Conservation (phyloP, 2,113 vertebrate genomes). For the Quiscalus mexicanus region DNA sequence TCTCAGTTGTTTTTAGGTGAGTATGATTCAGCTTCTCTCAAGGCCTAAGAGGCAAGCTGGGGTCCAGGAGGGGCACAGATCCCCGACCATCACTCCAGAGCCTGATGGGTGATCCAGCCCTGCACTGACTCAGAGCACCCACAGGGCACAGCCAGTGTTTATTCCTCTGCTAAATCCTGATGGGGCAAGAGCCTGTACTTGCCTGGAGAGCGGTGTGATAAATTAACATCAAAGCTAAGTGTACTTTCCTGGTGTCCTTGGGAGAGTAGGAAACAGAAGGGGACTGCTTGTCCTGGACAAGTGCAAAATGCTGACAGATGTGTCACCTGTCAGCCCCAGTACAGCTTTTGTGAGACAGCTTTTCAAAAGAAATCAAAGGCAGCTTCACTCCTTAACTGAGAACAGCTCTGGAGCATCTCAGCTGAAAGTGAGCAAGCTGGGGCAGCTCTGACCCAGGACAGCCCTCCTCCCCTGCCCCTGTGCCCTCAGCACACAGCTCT, state of each 20-base stretch:
- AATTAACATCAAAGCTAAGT: background rate
- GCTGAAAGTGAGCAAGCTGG: background rate
- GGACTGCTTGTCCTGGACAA: slow-evolving; percentile 49
- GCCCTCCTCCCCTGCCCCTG: background rate
- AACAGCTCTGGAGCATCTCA: background rate
- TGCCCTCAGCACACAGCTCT: background rate
- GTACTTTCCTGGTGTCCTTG: slow-evolving; percentile 35
- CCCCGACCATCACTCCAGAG: background rate
- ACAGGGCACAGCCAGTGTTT: background rate
- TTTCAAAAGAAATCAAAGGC: slow-evolving; percentile 32
- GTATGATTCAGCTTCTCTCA: background rate
- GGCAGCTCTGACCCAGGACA: background rate
- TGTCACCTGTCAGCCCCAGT: background rate
- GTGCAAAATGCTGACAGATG: slow-evolving; percentile 1
- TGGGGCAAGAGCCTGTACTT: background rate
- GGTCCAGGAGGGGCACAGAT: background rate
- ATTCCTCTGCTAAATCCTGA: background rate
- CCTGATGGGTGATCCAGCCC: rapidly evolving
- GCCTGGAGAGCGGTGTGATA: background rate
- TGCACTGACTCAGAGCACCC: background rate
- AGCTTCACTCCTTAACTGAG: background rate
- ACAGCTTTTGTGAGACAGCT: slow-evolving; percentile 26
- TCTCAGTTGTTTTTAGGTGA: background rate
- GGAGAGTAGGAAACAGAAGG: slow-evolving; percentile 30
- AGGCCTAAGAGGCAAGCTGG: background rate